A percentile compares a stretch with the other conserved stretches of the same genome.
These are phyloP conservation scores for Chirona hameri DNA, from an alignment of 2,888 invertebrate genomes.

Conservation along the genomic window DNA sequence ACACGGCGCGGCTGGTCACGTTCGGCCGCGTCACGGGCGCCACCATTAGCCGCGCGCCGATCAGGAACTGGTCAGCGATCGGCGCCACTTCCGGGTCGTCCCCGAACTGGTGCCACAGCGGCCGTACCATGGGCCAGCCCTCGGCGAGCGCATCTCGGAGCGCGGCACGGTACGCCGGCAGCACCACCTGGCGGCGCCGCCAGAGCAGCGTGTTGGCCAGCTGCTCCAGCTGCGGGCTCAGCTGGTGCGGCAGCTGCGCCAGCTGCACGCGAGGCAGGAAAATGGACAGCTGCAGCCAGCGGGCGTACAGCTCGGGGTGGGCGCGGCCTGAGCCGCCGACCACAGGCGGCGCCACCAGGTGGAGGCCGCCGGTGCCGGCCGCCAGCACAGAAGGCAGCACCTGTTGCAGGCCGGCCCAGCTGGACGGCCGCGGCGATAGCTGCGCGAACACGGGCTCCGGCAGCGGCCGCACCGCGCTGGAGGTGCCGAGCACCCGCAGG, in stretches of 20 bases:
- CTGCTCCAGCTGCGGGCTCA: conserved; percentile 60
- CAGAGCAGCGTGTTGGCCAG: conserved; percentile 51
- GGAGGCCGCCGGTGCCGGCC: conserved; percentile 86
- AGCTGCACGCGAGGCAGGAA: conserved; percentile 90
- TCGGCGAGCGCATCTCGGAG: conserved; percentile 66
- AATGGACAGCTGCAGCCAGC: conserved; percentile 86
- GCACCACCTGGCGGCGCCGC: conserved; percentile 58
- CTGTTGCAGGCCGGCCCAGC: conserved; percentile 77
- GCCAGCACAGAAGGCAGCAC: conserved; percentile 83
- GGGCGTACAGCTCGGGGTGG: conserved; percentile 75
- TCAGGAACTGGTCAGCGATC: conserved; percentile 79
- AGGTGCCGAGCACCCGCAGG: conserved; percentile 67
- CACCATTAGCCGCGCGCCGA: conserved; percentile 85
- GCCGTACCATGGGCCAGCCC: conserved; percentile 78
- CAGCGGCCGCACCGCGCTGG: conserved; percentile 76
- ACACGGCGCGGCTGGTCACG: conserved; percentile 68
- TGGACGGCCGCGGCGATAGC: conserved; percentile 76
- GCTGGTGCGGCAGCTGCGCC: conserved; percentile 82
- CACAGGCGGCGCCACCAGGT: conserved; percentile 87
- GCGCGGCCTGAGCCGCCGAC: conserved; percentile 78
- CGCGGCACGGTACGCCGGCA: conserved; percentile 68
- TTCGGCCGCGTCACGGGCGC: conserved; percentile 76
- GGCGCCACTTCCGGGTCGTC: conserved; percentile 70
- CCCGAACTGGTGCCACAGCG: conserved; percentile 84
- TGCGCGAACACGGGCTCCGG: conserved; percentile 80